Base-by-base conservation (phyloP, 2,113 vertebrate genomes). In the Xiphorhynchus elegans region DNA sequence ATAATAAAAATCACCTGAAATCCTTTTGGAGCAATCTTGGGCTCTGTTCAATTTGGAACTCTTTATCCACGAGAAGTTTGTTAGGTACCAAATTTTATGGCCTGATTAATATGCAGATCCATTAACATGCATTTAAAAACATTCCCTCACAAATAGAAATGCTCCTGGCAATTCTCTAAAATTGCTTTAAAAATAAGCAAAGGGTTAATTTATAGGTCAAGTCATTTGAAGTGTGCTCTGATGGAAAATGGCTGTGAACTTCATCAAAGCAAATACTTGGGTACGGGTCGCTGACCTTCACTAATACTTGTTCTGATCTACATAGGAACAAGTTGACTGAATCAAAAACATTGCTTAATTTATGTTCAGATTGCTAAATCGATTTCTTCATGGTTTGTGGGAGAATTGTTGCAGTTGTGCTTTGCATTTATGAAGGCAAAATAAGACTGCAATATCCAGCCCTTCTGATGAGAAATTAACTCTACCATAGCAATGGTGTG, bases 341-440 rank as follows among this genome's bases (percentile, higher is more conserved):
- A 96, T 96, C 84, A 93, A 95, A 96, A 95, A 70, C 90, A 93
- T 67, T 84, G 87, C 89, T 89, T 97, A 96, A 96, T 92, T 94
- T 94, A 92, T 78, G 81, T 92, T 92, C 75, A 64, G 64, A 93
- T 92, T 93, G 80, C 90, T 90, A 93, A 96, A 96, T 96, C 53
- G 40, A 96, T 97, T 97, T 91, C 79, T 89, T 89, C 90, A 87
- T 96, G 93, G 89, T 89, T 63, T 94, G 58, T 70, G 67, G 68
- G 67, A 46, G 82, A 96, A 96, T 93, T 94, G 90, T 60, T 87
- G 76, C 70, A 58, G 73, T 42, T 87, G 78, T 91, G 89, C 94
- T 94, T 93, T 88, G 84, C 88, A 91, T 96, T 93, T 95, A 67
- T 86, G 76, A 60, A 66, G 37, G 42, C n/a, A 86, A 94, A 83